Base-by-base conservation (phyloP, 2,888 invertebrate genomes). In the Horisme vitalbata region DNA sequence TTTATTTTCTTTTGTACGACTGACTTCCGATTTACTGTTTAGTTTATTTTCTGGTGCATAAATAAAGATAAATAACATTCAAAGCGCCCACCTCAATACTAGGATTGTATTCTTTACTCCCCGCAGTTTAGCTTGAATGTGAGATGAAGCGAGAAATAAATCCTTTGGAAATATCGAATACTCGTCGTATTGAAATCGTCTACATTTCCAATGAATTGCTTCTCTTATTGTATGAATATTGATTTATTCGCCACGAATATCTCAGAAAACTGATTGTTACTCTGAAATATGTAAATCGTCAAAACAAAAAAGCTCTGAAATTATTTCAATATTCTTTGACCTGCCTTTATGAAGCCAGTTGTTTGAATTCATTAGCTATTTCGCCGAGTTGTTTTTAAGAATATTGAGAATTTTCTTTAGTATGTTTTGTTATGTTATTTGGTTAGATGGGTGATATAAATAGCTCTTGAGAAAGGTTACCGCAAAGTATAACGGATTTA, bases 161-260 rank as follows among this genome's bases (percentile, higher is more conserved):
- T 20, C 39, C 7, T 31, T 31, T 18, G 24, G 28, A 26, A 21
- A 34, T 28, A 35, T 38, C 30, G 35, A 26, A 39, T 20, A 18
- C 28, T 26, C 30, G 37, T 21, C 21, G 33, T 39, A 39, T 39
- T 41, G 31, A 39, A 44, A 49, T 49, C 44, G 24, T 34, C 38
- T 33, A 39, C 38, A 49, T 44, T 31, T 44, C 34, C 39, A 49
- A 49, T 39, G 35, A 49, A 49, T 36, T 28, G 27, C 31, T 33
- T 43, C 35, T 44, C n/a, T 44, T 45, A 39, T 43, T 35, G 34
- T 20, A 49, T 45, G 44, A 35, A 49, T 45, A 49, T 49, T 49
- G 49, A 44, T 28, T 49, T 18, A 45, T 49, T 27, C 15, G 36
- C 39, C 26, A 27, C 26, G 39, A 44, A 49, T 44, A 36, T 41